Conservation (phyloP, 2,888 invertebrate species). For the Rhorus exstirpatorius region DNA sequence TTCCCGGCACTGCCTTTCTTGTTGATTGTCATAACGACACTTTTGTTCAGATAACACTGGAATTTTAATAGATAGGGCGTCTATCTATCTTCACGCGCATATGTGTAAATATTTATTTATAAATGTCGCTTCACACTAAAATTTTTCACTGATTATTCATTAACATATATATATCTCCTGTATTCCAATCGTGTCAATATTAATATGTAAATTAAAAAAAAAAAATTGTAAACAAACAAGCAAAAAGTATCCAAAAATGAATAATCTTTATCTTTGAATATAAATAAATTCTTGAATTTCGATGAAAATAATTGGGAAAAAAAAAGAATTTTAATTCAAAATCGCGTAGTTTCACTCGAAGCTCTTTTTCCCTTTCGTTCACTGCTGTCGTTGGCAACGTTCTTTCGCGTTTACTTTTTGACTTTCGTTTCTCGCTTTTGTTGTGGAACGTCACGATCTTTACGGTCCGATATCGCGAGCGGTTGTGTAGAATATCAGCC, state of each 20-base stretch:
- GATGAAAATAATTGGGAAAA: no score
- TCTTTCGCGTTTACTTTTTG: background rate
- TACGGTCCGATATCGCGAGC: slow-evolving; percentile 77
- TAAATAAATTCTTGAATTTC: no score
- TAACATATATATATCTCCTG: background rate
- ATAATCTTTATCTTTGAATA: no score
- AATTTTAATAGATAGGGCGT: background rate
- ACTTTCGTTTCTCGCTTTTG: no score
- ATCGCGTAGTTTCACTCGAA: no score
- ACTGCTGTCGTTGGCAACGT: no score
- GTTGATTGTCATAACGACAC: slow-evolving; percentile 73
- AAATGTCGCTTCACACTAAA: slow-evolving; percentile 17
- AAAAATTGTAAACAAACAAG: no score
- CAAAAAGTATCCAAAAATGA: no score
- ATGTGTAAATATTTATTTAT: slow-evolving; percentile 3
- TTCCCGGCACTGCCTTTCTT: slow-evolving; percentile 71
- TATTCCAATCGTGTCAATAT: background rate
- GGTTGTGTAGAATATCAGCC: slow-evolving; percentile 79
- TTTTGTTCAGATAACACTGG: slow-evolving; percentile 50
- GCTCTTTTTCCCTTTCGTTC: no score
- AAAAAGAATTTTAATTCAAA: no score
- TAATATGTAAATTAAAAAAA: slow-evolving; percentile 1
- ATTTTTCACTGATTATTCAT: slow-evolving; percentile 30
- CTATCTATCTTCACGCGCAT: background rate
- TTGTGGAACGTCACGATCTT: slow-evolving; percentile 69